Evolutionary conservation across 2,888 invertebrate genomes (phyloP).

Genomic region (Tetropium fuscum): DNA sequence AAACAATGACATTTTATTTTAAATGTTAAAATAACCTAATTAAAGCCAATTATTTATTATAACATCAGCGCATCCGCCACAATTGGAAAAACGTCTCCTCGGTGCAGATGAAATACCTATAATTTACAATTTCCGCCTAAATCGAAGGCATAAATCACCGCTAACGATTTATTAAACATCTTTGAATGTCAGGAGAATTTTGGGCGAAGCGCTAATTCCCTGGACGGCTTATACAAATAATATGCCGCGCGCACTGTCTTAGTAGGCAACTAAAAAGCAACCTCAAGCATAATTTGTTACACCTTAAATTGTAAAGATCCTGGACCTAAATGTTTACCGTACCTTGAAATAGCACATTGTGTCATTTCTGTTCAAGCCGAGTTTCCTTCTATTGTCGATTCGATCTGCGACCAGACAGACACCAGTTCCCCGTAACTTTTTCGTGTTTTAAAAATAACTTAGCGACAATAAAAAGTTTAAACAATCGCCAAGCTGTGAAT

Average conservation of each 20-base stretch:
- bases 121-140: too few species aligned
- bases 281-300: conserved; percentile 18
- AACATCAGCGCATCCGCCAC: not conserved
- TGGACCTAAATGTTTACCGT: conserved; percentile 46
- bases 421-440: conserved; percentile 26
- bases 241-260: not conserved
- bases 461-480: conserved; percentile 11
- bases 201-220: too few species aligned
- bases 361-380: conserved; percentile 43
- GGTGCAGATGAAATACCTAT: too few species aligned
- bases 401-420: conserved; percentile 41
- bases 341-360: conserved; percentile 57
- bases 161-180: too few species aligned
- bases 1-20: too few species aligned
- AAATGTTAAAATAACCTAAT: too few species aligned
- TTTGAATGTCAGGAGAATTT: too few species aligned
- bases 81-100: not conserved
- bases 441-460: not conserved
- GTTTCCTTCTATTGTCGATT: conserved; percentile 55
- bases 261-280: conserved; percentile 7
- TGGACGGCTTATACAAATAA: not conserved
- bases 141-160: too few species aligned
- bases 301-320: conserved; percentile 20
- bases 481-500: conserved; percentile 6
- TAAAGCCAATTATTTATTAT: too few species aligned